phyloP scores from a whole-genome alignment of 2,113 vertebrate species.

The Microcebus jonahi region DNA sequence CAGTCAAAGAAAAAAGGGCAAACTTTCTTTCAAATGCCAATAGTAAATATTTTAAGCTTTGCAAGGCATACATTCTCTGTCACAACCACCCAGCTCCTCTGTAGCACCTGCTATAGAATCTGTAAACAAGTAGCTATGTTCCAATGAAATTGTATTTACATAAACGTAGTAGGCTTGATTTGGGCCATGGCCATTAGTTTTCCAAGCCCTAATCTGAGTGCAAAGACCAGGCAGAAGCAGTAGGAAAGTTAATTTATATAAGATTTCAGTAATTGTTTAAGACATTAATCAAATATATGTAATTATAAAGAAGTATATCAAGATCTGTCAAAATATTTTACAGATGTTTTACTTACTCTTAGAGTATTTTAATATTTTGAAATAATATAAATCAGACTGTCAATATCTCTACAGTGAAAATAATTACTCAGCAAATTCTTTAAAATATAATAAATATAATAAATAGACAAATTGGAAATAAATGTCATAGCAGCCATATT shows the following conservation, averaged over 20 bases:
- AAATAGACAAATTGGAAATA: slow-evolving; percentile 22
- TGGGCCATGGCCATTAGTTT: neutral
- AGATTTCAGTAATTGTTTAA: neutral
- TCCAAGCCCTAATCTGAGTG: neutral
- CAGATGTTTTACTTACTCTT: neutral
- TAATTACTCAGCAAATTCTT: slow-evolving; percentile 6
- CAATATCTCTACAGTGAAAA: neutral
- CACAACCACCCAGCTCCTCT: neutral
- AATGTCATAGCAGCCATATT: neutral
- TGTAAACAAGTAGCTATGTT: neutral
- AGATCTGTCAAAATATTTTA: neutral
- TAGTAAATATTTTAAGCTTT: neutral
- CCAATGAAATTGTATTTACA: neutral
- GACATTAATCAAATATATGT: neutral
- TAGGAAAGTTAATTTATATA: neutral
- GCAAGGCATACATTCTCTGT: neutral
- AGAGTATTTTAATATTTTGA: neutral
- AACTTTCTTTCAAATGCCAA: neutral
- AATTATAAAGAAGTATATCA: neutral
- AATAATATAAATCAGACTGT: neutral
- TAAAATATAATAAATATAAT: neutral
- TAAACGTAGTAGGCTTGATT: neutral
- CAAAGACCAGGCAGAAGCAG: neutral
- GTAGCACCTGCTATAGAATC: neutral
- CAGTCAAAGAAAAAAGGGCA: neutral